Conservation (phyloP, 2,113 vertebrate species). For the Pteronura brasiliensis region DNA sequence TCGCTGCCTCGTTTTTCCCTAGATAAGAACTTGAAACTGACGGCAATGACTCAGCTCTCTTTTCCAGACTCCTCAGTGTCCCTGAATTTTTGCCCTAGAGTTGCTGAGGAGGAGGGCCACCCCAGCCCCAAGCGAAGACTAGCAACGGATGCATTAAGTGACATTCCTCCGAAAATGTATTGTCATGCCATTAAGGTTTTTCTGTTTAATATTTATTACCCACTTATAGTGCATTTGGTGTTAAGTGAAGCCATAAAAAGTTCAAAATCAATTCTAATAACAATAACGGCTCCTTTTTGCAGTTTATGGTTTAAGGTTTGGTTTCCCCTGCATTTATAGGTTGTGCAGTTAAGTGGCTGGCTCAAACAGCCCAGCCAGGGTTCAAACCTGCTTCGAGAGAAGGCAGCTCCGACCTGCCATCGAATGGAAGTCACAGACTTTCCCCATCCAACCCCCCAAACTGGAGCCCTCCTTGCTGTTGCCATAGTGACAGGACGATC, state of each 20-base stretch:
- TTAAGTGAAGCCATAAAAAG: background rate
- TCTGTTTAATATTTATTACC: background rate
- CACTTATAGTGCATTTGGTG: background rate
- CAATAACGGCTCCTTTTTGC: background rate
- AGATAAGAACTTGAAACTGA: background rate
- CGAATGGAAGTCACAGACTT: background rate
- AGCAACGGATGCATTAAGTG: fast-evolving
- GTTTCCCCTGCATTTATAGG: background rate
- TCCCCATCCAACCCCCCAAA: fast-evolving
- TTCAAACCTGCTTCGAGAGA: background rate
- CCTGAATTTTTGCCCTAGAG: fast-evolving
- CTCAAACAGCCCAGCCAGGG: background rate
- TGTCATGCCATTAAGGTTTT: background rate
- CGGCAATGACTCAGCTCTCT: background rate
- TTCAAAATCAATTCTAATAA: background rate
- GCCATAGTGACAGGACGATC: background rate
- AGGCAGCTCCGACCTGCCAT: background rate
- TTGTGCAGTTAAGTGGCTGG: background rate
- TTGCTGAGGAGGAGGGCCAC: fast-evolving
- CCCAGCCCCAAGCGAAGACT: background rate
- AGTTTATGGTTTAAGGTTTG: background rate
- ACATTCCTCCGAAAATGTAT: fast-evolving
- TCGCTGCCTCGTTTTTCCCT: background rate
- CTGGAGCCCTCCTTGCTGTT: background rate
- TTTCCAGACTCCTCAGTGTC: background rate